phyloP scores from a whole-genome alignment of 2,113 vertebrate genomes.

The Odontophorus gujanensis region DNA sequence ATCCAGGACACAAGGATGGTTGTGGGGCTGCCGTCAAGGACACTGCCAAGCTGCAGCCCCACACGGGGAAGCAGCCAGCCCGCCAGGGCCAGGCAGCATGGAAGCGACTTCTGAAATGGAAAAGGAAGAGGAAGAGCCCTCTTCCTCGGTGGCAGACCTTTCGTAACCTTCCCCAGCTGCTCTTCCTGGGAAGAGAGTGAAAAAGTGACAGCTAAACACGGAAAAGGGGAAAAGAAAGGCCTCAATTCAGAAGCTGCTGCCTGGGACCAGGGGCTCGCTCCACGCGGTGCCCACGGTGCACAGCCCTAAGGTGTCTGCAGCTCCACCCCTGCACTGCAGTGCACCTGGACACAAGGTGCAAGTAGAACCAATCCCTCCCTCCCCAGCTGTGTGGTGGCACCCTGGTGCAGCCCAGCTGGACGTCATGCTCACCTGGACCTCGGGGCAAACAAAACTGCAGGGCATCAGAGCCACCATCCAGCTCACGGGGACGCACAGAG shows the following conservation, averaged over 20 bases:
- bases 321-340: neutral
- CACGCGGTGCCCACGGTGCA: neutral
- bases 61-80: neutral
- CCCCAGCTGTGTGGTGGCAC: rapidly evolving
- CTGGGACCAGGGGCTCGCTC: neutral
- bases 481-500: too few relatives aligned
- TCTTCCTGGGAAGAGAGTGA: constrained; percentile 57
- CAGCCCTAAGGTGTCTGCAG: neutral
- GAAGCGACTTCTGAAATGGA: constrained; percentile 41
- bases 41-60: neutral
- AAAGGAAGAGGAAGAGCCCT: constrained; percentile 63
- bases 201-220: rapidly evolving
- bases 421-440: rapidly evolving
- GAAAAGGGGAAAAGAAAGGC: neutral
- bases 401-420: rapidly evolving
- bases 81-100: neutral
- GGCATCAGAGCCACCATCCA: neutral
- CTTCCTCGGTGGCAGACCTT: constrained; percentile 40
- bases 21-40: neutral
- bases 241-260: neutral
- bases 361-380: neutral
- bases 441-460: rapidly evolving
- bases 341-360: rapidly evolving
- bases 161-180: constrained; percentile 26
- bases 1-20: neutral